Evolutionary conservation across 2,888 invertebrate species (phyloP).

Genomic region (Cephus pygmeus): DNA sequence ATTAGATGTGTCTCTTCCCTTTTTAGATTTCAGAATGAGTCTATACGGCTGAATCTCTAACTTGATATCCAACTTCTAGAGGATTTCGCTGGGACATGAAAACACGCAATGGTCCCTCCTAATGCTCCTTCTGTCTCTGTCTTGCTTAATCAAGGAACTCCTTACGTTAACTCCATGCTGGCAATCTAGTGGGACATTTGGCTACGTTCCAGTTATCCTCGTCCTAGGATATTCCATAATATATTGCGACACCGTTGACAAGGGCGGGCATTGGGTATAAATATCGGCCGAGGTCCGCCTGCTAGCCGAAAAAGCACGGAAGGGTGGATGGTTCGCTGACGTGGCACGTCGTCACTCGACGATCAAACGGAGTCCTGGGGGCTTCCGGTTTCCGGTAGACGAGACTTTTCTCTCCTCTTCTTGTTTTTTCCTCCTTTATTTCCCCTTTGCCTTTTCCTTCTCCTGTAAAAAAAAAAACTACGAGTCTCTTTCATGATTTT

Average conservation of each 20-base stretch:
- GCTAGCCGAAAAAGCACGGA: conserved; percentile 42
- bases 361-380: conserved; percentile 34
- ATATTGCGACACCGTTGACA: conserved; percentile 41
- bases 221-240: conserved; percentile 29
- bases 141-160: background rate
- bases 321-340: conserved; percentile 53
- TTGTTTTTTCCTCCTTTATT: conserved; percentile 6
- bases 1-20: background rate
- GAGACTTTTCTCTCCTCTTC: conserved; percentile 36
- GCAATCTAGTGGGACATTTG: conserved; percentile 9
- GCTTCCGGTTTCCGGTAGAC: conserved; percentile 57
- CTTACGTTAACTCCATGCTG: background rate
- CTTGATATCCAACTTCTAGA: background rate
- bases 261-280: conserved; percentile 38
- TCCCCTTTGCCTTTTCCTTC: conserved; percentile 12
- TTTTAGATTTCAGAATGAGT: background rate
- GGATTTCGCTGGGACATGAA: background rate
- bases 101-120: background rate
- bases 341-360: conserved; percentile 53
- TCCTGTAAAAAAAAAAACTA: conserved; percentile 17
- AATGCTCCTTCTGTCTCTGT: background rate
- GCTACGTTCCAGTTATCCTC: conserved; percentile 32
- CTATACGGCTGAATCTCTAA: background rate
- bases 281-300: conserved; percentile 34
- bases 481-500: conserved; percentile 33